A percentile compares a stretch with the other conserved stretches of the same genome.
These are phyloP conservation scores for Anguilla pacifica DNA, from an alignment of 2,797 vertebrate species.

Conservation along the genomic window DNA sequence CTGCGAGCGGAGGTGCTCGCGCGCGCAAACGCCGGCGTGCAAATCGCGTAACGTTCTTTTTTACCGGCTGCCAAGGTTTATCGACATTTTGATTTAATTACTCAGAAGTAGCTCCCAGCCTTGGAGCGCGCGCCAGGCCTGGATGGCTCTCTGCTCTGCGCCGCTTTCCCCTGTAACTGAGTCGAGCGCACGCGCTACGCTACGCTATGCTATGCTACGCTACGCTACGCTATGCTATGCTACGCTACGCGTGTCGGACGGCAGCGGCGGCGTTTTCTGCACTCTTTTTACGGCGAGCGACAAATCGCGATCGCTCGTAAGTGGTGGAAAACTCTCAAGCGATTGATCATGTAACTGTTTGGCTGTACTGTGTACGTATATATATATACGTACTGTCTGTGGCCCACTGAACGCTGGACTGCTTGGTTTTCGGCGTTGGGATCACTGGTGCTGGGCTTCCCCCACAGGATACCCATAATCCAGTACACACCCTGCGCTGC, in stretches of 20 bases:
- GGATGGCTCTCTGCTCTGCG: neutral
- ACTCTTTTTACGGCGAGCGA: neutral
- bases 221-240: neutral
- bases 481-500: neutral
- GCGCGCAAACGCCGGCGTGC: slow-evolving; percentile 39
- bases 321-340: neutral
- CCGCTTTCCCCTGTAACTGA: neutral
- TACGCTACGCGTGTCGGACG: neutral
- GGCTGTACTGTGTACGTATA: neutral
- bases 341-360: neutral
- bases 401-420: neutral
- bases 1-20: slow-evolving; percentile 45
- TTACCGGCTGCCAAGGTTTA: slow-evolving; percentile 51
- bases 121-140: neutral
- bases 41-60: slow-evolving; percentile 50
- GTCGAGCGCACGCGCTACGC: neutral
- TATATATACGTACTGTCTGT: neutral
- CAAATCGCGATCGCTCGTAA: neutral
- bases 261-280: no score
- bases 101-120: slow-evolving; percentile 30
- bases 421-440: neutral
- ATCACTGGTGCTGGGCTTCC: no score
- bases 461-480: slow-evolving; percentile 40
- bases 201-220: no score
- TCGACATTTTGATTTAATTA: slow-evolving; percentile 59